Base-by-base conservation (phyloP, 2,888 invertebrate genomes). In the Thereva unica region DNA sequence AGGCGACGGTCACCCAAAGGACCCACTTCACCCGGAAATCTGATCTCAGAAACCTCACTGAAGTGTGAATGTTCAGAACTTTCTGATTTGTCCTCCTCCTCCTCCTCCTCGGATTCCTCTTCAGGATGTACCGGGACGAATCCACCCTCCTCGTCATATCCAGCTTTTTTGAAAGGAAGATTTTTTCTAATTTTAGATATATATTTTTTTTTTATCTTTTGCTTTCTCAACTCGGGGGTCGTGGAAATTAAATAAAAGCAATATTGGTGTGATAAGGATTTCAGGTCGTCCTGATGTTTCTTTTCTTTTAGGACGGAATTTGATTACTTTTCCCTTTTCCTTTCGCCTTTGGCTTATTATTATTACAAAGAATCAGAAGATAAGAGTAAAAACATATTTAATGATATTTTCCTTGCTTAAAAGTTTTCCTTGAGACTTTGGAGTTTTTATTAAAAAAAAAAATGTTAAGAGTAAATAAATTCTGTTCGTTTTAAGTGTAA, bases 11-110 rank as follows among this genome's bases (percentile, higher is more conserved):
- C 90, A 70, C 88, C 88, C 68, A 89, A 80, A 3, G 90, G 89
- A 8, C 90, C 89, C 70, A 91, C 87, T 71, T 89, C 84, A 12
- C 90, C 91, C n/a, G 89, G 87, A 78, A 92, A 92, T 69, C 81
- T 80, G 68, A 81, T 80, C 72, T 81, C 81, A 7, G 79, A 79
- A 41, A 81, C 80, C 73, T 81, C 81, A 56, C 78, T 78, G 69
- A 81, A 81, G 69, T 80, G 78, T 41, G 78, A 77, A 71, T 77
- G 73, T 68, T 80, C 79, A 69, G 78, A 77, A 67, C 78, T 77
- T 67, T 80, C 80, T 52, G 77, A 80, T 71, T 79, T 78, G 49
- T 79, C 79, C 34, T 79, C 78, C 4, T 79, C 78, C 72, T 79
- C 78, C 49, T 59, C 59, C 12, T 80, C 79, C 66, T 75, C 75